Percentiles rank a stretch among this genome's conserved stretches.
phyloP scores from a whole-genome alignment of 2,888 invertebrate species.

The Ethmia dodecea region DNA sequence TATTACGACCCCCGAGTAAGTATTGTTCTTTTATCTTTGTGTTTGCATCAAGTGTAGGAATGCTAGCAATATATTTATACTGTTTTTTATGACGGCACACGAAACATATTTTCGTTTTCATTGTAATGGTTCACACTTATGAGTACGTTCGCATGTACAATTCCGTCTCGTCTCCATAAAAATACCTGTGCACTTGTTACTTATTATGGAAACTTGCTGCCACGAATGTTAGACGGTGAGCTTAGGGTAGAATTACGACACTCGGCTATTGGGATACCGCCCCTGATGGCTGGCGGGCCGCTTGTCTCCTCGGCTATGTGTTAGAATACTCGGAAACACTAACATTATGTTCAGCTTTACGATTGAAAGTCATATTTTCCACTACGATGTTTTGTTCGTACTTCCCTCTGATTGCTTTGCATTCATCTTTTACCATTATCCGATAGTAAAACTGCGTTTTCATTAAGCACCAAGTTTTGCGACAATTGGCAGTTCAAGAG shows the following conservation, averaged over 20 bases:
- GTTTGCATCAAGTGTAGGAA: not conserved
- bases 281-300: constrained; percentile 28
- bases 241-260: constrained; percentile 34
- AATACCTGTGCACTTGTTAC: constrained; percentile 42
- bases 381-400: constrained; percentile 66
- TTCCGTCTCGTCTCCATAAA: constrained; percentile 31
- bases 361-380: constrained; percentile 69
- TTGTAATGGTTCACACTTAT: constrained; percentile 3
- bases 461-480: constrained; percentile 34
- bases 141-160: constrained; percentile 6
- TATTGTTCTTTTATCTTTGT: constrained; percentile 6
- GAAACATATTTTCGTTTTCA: constrained; percentile 19
- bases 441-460: constrained; percentile 59
- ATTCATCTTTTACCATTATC: constrained; percentile 67
- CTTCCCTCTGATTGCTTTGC: constrained; percentile 61
- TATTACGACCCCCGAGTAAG: constrained; percentile 82
- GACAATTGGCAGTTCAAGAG: constrained; percentile 23
- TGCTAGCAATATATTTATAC: constrained; percentile 3
- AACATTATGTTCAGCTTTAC: constrained; percentile 66
- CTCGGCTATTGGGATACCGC: constrained; percentile 38
- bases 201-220: constrained; percentile 46
- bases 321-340: constrained; percentile 59
- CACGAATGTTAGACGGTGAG: constrained; percentile 37
- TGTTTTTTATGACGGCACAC: constrained; percentile 3
- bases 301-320: constrained; percentile 37